Base-by-base conservation (phyloP, 2,888 invertebrate genomes). In the Nebria brevicollis region DNA sequence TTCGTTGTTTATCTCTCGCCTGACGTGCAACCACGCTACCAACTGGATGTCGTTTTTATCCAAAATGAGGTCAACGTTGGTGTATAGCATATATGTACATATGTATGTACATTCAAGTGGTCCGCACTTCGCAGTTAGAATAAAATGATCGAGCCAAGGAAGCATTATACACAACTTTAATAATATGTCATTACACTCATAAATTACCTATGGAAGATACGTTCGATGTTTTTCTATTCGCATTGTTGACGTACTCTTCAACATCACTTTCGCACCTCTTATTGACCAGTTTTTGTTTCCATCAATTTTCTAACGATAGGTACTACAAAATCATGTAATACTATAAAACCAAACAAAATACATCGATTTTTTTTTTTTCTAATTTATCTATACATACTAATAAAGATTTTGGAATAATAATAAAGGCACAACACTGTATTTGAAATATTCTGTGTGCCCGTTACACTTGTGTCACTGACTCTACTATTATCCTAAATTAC, bases 41-140 rank as follows among this genome's bases (percentile, higher is more conserved):
- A 77, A 77, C 72, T 77, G 78, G 66, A 25, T 78, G 66, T 70
- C 54, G 73, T 78, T 78, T 77, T 73, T 78, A 78, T 73, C 78
- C 65, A 72, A 78, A 78, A 66, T 74, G 66, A 74, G 78, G 78
- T 78, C 78, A 78, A 73, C 73, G 15, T 65, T 26, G 6, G 68
- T 68, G 26, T 68, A 6, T 68, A 68, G 26, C 68, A 26, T 68
- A 68, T 25, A 68, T 15, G 5, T 34, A 34, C 1, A 2, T 34
- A 34, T 34, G 5, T 34, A 34, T 2, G 5, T 5, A 34, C 68
- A 68, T 7, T 6, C 68, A 68, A 68, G 68, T 25, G 20, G 68
- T 68, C 20, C 68, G 68, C 20, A 68, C 20, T 25, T 15, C 68
- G 26, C 68, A 68, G n/a, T 26, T 68, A 68, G 68, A 68, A 68